phyloP scores from a whole-genome alignment of 30 jellyfish, hydroid and myxozoan species.

The Aurelia sp. region DNA sequence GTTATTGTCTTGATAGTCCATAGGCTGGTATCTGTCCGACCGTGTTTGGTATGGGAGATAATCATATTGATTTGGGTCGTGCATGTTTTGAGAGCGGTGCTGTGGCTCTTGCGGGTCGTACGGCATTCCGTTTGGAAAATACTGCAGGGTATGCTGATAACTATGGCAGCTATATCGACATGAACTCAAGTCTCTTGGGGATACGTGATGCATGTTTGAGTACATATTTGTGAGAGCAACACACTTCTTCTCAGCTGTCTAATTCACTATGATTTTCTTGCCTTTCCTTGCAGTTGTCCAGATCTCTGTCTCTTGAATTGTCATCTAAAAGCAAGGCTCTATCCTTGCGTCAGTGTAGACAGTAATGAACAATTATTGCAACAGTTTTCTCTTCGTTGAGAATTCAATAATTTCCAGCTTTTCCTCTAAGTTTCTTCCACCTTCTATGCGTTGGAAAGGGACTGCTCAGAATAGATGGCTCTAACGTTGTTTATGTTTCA shows the following conservation, averaged over 20 bases:
- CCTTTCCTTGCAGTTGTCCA: too few species aligned
- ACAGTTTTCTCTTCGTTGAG: too few species aligned
- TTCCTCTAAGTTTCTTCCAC: too few species aligned
- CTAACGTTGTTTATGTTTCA: too few species aligned
- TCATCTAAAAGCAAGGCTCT: too few species aligned
- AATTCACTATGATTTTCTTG: not conserved
- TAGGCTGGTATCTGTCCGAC: slow-evolving; percentile 22
- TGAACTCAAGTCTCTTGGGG: slow-evolving; percentile 66
- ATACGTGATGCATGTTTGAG: slow-evolving; percentile 57
- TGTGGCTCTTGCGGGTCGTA: slow-evolving; percentile 43
- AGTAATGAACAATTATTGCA: too few species aligned
- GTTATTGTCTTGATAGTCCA: slow-evolving; percentile 36
- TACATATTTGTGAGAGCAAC: not conserved
- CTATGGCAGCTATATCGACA: slow-evolving; percentile 85
- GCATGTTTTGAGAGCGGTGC: slow-evolving; percentile 17
- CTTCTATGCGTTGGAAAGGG: too few species aligned
- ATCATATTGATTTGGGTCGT: slow-evolving; percentile 28
- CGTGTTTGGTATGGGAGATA: slow-evolving; percentile 18
- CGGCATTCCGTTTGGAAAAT: slow-evolving; percentile 81
- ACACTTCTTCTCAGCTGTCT: too few species aligned
- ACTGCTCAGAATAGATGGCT: too few species aligned
- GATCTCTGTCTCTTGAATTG: too few species aligned
- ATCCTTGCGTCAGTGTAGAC: too few species aligned
- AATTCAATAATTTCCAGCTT: too few species aligned
- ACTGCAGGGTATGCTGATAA: slow-evolving; percentile 89